Evolutionary conservation across 2,113 vertebrate genomes (phyloP).

Genomic region (Cheilinus undulatus): DNA sequence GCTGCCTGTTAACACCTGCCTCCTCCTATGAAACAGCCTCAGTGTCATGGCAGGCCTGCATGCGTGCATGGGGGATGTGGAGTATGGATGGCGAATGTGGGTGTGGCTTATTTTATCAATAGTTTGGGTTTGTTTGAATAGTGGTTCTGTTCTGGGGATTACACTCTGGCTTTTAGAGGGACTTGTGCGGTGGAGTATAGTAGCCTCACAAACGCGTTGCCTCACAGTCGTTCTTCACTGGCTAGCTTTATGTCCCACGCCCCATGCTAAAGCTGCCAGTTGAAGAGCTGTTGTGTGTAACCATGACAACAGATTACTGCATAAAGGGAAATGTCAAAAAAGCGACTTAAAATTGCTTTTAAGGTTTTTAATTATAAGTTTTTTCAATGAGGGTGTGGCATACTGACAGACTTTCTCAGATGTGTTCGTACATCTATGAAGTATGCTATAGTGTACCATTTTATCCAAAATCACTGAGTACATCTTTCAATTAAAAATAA

Average conservation of each 20-base stretch:
- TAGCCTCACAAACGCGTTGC: slow-evolving; percentile 76
- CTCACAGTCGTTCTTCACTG: slow-evolving; percentile 91
- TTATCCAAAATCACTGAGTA: background rate
- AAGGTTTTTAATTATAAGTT: background rate
- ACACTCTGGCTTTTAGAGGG: background rate
- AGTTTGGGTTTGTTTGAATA: slow-evolving; percentile 39
- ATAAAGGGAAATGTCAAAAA: slow-evolving; percentile 34
- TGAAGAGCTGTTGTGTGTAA: slow-evolving; percentile 91
- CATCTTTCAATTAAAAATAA: background rate
- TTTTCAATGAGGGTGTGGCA: slow-evolving; percentile 19
- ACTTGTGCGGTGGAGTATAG: slow-evolving; percentile 8
- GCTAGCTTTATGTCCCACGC: slow-evolving; percentile 87
- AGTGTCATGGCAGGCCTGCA: slow-evolving; percentile 52
- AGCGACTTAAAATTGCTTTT: background rate
- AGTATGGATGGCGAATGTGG: background rate
- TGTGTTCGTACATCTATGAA: background rate
- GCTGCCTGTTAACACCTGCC: slow-evolving; percentile 72
- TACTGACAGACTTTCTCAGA: background rate
- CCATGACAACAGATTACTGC: slow-evolving; percentile 81
- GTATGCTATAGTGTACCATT: background rate
- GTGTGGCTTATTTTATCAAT: slow-evolving; percentile 17
- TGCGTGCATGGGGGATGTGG: slow-evolving; percentile 22
- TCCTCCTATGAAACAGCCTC: slow-evolving; percentile 68
- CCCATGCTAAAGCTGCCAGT: slow-evolving; percentile 88
- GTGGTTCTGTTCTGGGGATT: slow-evolving; percentile 58